Base-by-base conservation (phyloP, 2,888 invertebrate species). In the Drosophila anomalata region DNA sequence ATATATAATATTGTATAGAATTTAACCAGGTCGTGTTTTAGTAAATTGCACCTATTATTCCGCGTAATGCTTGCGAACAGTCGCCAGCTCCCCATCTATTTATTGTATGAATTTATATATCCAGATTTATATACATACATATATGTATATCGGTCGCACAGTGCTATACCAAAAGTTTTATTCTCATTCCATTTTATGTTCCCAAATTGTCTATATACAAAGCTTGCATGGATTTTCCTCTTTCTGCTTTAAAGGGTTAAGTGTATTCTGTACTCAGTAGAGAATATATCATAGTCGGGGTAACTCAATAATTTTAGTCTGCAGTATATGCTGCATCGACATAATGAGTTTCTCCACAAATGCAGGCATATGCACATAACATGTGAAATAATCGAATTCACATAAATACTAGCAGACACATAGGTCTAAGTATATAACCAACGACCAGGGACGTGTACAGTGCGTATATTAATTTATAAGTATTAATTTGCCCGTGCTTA, bases 381-480 rank as follows among this genome's bases (percentile, higher is more conserved):
- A 20, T 20, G 17, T 42, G 41, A 20, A 42, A 47, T 31, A 58
- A 11, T 17, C 17, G 42, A 17, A 50, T 47, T 29, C 33, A 66
- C 12, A 11, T 31, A 42, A 20, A 14, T 29, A 12, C 12, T 1
- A 17, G 20, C 11, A 29, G 50, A 31, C 14, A 31, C 50, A 31
- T 17, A 12, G 9, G 29, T 33, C 14, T 0, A 9, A 12, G 9
- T 20, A 31, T 11, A 46, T 22, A 58, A 6, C 3, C 7, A 31
- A 11, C 3, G 42, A 3, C 14, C 22, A 22, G 22, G n/a, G 58
- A 47, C 29, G 22, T 36, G 46, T 47, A 14, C 39, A n/a, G 14
- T 44, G 29, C 36, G 46, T 29, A 47, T 65, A 63, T 63, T 65
- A 63, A 65, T 62, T 62, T 65, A 53, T 62, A 63, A 62, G 63